Evolutionary conservation across 2,113 vertebrate species (phyloP), one percentile per base, ranked within the genome.

Genomic region (Clupea harengus): DNA sequence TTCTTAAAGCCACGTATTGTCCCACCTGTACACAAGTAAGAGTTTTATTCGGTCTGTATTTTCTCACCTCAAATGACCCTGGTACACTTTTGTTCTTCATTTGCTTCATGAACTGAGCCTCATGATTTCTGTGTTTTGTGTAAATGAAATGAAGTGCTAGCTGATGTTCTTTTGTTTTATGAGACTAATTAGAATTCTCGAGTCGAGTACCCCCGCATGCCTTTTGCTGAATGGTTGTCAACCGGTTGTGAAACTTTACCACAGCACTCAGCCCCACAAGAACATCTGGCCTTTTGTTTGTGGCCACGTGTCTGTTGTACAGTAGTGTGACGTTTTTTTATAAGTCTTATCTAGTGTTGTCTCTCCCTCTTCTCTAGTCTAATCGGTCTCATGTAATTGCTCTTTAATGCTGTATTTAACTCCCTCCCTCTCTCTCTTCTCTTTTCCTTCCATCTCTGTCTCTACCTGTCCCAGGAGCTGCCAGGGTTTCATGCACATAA

Each of bases 401-500:
- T 49, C 47, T 11, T 49, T 54, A 54, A 54, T 54, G 13, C 2
- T 32, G n/a, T 8, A 25, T 20, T 1, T 5, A 47, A 13, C 45
- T 82, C 46, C 3, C 45, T 82, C 46, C 3, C 15, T 46, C 86
- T 94, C 94, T 84, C 94, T 92, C 0, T 96, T 95, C 93, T 96
- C 90, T 91, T 94, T 92, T 88, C 91, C 32, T 2, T 75, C 92
- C 4, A 46, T 95, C 92, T 85, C 93, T 94, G 85, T 94, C 92
- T 87, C 91, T 95, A 22, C 45, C 64, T 67, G 1, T 10, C 13
- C 45, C 94, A 99, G 98, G 96, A 99, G 98, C 93, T 99, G 96
- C 90, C 98, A 99, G 92, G 98, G 98, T 89, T 99, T 99, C 93
- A 99, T 99, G 98, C 98, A 99, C 90, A 99, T 99, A 97, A 99